Base-by-base conservation (phyloP, 1,140 invertebrate genomes). In the Protaetia brevitarsis region DNA sequence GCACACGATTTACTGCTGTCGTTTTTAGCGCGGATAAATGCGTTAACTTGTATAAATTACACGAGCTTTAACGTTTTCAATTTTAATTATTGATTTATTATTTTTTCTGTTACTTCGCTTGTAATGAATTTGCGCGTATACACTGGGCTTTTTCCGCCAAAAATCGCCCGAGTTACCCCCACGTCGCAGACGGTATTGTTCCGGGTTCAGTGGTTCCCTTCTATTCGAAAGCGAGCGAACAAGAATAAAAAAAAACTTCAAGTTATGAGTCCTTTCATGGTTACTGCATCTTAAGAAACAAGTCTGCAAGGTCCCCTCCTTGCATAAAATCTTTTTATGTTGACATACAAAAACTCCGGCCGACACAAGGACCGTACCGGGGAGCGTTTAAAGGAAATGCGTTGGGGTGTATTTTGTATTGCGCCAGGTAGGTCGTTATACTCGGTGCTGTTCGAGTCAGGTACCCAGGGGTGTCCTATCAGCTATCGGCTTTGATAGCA, bases 201-300 rank as follows among this genome's bases (percentile, higher is more conserved):
- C 61, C 8, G 6, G 16, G 19, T 23, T 13, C 11, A 51, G 41
- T 10, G 41, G 41, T 51, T 51, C 41, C 41, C 41, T 51, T 51
- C 13, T 37, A 64, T 36, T 37, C 29, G 8, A 62, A 34, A 23
- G 29, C 29, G 30, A 30, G 30, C 27, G 26, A 30, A 13, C 60
- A 31, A 31, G 31, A 62, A 30, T 29, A 36, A 62, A 34, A 36
- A 59, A 51, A 51, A 51, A 51, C 41, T 51, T 51, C 41, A 51
- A 51, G 41, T 51, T 51, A 51, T 51, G 31, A 26, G 36, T 61
- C 28, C 37, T 68, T 68, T 65, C 57, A 65, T 19, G 19, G 62
- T 28, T 36, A 62, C 23, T 63, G 65, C 65, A 57, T 66, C 68
- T 66, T 66, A 69, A 68, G 67, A 68, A 68, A 68, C 64, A 65